A percentile compares a stretch with the other conserved stretches of the same genome.
Evolutionary conservation across 2,888 invertebrate genomes (phyloP).

Genomic region (Philereme vetulata): DNA sequence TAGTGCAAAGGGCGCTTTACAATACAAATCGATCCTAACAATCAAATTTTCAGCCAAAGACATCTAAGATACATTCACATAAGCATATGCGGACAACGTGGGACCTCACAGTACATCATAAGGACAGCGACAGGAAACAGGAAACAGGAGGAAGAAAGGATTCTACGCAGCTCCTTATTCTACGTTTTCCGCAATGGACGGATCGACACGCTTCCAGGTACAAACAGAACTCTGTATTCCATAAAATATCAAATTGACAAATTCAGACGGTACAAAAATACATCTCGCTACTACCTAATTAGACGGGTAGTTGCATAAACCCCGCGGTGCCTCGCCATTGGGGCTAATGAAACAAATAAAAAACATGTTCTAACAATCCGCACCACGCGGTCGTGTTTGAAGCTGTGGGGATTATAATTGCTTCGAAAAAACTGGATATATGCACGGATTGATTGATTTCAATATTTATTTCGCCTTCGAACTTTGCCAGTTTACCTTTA

Average conservation of each 20-base stretch:
- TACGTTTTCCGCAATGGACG: constrained; percentile 76
- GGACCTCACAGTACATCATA: constrained; percentile 15
- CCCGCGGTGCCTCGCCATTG: too few species aligned
- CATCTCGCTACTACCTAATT: constrained; percentile 69
- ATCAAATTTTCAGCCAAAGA: constrained; percentile 17
- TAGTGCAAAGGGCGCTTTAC: constrained; percentile 28
- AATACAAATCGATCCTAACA: constrained; percentile 21
- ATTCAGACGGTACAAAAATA: constrained; percentile 75
- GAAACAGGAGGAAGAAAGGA: constrained; percentile 38
- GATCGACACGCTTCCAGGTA: constrained; percentile 72
- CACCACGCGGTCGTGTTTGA: too few species aligned
- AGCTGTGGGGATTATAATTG: too few species aligned
- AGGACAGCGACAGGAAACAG: constrained; percentile 30
- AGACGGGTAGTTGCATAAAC: too few species aligned
- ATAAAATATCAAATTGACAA: constrained; percentile 66
- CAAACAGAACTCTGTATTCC: constrained; percentile 59
- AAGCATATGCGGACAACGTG: constrained; percentile 15
- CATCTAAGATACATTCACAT: neutral
- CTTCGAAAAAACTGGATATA: too few species aligned
- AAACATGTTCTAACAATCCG: too few species aligned
- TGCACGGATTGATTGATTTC: too few species aligned
- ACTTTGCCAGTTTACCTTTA: too few species aligned
- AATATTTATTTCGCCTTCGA: too few species aligned
- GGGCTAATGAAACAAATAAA: too few species aligned
- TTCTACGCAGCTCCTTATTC: constrained; percentile 67